Conservation (phyloP, 2,888 invertebrate genomes). For the Liodrosophila aerea region DNA sequence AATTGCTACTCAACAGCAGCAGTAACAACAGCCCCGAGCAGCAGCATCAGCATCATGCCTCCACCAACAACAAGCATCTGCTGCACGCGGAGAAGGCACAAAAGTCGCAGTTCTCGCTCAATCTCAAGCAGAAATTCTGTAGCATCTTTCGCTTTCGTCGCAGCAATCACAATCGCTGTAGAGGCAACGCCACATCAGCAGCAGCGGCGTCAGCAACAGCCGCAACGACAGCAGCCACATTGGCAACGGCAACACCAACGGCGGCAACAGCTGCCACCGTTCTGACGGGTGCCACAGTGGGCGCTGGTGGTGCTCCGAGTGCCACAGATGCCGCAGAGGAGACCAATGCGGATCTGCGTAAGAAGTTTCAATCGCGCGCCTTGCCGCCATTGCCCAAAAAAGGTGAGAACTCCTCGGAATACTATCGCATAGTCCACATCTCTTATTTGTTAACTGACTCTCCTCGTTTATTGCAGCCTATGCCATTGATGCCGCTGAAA, state of each 20-base stretch:
- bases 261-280: conserved; percentile 15
- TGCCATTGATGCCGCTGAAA: conserved; percentile 54
- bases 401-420: conserved; percentile 67
- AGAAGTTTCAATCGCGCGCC: conserved; percentile 86
- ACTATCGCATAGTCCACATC: neutral
- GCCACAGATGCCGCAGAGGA: conserved; percentile 27
- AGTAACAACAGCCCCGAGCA: conserved; percentile 22
- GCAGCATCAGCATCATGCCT: conserved; percentile 19
- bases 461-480: conserved; percentile 51
- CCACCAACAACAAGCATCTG: conserved; percentile 66
- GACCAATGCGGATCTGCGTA: conserved; percentile 73
- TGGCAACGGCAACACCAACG: conserved; percentile 10
- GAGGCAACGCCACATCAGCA: conserved; percentile 37
- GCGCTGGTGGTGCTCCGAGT: neutral
- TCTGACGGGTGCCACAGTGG: conserved; percentile 11
- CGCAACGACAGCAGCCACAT: conserved; percentile 26
- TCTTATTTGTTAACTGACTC: neutral
- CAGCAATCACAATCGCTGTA: conserved; percentile 80
- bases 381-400: conserved; percentile 86
- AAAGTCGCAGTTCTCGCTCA: conserved; percentile 88
- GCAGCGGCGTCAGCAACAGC: conserved; percentile 26
- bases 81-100: conserved; percentile 82
- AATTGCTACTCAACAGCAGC: conserved; percentile 10
- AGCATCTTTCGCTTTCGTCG: conserved; percentile 90
- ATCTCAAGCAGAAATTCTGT: conserved; percentile 92